Percentiles rank a stretch among this genome's conserved stretches.
Evolutionary conservation across 2,888 invertebrate species (phyloP).

Genomic region (Melipona beecheii): DNA sequence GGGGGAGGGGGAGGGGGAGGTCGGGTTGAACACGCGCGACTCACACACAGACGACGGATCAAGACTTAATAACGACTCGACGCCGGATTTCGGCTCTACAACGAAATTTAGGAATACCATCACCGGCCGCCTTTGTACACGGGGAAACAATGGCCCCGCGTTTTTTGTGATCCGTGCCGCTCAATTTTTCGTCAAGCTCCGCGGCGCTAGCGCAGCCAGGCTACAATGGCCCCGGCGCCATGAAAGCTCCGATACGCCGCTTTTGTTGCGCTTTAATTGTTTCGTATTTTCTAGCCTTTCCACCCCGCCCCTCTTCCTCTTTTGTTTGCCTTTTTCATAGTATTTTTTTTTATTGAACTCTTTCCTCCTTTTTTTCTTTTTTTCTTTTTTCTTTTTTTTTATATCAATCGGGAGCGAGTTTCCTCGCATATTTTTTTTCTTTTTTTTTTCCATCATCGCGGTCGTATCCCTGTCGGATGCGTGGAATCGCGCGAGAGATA

Average conservation of each 20-base stretch:
- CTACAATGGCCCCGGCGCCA: slow-evolving; percentile 34
- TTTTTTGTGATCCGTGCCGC: slow-evolving; percentile 47
- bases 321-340: not conserved
- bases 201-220: not conserved
- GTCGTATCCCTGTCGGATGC: not conserved
- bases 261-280: slow-evolving; percentile 35
- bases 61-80: slow-evolving; percentile 79
- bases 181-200: slow-evolving; percentile 45
- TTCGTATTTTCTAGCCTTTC: slow-evolving; percentile 1
- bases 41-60: slow-evolving; percentile 73
- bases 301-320: too few relatives aligned
- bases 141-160: slow-evolving; percentile 50
- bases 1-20: not conserved
- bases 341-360: not conserved
- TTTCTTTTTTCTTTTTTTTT: not conserved
- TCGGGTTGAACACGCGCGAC: not conserved
- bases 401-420: not conserved
- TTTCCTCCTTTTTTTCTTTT: not conserved
- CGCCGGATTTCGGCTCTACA: slow-evolving; percentile 61
- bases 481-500: not conserved
- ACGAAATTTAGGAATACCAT: slow-evolving; percentile 66
- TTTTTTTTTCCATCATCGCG: too few relatives aligned
- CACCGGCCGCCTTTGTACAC: slow-evolving; percentile 52
- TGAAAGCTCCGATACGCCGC: slow-evolving; percentile 24
- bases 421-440: not conserved